Base-by-base conservation (phyloP, 1,140 invertebrate genomes). In the Temnothorax longispinosus region DNA sequence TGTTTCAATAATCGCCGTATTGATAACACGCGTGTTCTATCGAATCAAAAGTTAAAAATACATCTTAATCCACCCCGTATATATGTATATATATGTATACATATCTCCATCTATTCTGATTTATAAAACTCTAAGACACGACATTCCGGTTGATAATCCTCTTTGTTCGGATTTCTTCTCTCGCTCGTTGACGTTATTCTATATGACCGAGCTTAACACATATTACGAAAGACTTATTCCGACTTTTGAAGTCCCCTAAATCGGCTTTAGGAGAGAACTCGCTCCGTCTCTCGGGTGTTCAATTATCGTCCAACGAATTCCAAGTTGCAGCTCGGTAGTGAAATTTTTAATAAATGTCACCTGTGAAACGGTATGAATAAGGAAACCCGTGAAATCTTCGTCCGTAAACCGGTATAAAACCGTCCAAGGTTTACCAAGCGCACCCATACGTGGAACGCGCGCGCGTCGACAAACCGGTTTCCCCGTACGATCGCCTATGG, bases 301-400 rank as follows among this genome's bases (percentile, higher is more conserved):
- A 74, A 84, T 84, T 84, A 84, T 84, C 52, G 41, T 32, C 50
- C 54, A 41, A 47, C 54, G 54, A 84, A 74, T 74, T 75, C 80
- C 54, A 35, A 10, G 41, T 47, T 21, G 35, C 10, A 21, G 50
- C 50, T 71, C 5, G 32, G 54, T 32, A 32, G 80, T 38, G 69
- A 84, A 60, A 74, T 75, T 60, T 84, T 84, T 84, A 84, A 84
- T 74, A 84, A 84, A 74, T 47, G 80, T 75, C 80, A 54, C n/a
- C 54, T 11, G 69, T 27, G 18, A 56, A 52, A 35, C 32, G 54
- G 15, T 50, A 74, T 75, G 69, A 75, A 75, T 74, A 67, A 82
- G 67, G 32, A 41, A 74, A 75, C 27, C 72, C 56, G 44, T 38
- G 80, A 60, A 60, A 74, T 47, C 69, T 50, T 50, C 54, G 27